Conservation (phyloP, 2,888 invertebrate genomes). For the Notocelia uddmanniana region DNA sequence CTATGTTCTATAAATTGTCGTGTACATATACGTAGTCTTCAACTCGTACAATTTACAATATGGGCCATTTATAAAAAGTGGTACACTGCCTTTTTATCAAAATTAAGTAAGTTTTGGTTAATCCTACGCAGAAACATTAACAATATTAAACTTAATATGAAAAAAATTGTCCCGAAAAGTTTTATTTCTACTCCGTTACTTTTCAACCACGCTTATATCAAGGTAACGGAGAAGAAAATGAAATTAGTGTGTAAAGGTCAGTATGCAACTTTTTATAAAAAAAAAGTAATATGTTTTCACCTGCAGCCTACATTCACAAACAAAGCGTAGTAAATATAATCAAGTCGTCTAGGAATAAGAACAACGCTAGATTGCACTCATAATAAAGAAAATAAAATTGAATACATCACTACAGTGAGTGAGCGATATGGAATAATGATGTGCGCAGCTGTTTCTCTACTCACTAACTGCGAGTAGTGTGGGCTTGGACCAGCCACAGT, state of each 20-base stretch:
- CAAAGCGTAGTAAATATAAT: not conserved
- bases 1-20: too few species aligned
- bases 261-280: too few species aligned
- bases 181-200: too few species aligned
- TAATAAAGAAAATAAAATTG: constrained; percentile 21
- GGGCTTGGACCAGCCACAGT: constrained; percentile 40
- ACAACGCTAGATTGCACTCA: not conserved
- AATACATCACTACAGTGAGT: constrained; percentile 37
- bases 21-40: too few species aligned
- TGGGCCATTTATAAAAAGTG: too few species aligned
- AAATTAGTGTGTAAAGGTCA: too few species aligned
- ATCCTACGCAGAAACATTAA: not conserved
- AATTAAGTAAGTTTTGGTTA: not conserved
- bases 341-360: not conserved
- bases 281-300: too few species aligned
- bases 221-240: too few species aligned
- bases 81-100: not conserved
- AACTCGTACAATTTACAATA: too few species aligned
- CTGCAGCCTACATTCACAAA: too few species aligned
- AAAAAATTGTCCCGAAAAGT: too few species aligned
- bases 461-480: constrained; percentile 47
- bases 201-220: too few species aligned
- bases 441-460: constrained; percentile 52
- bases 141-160: not conserved
- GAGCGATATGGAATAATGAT: constrained; percentile 52